Percentiles rank a stretch among this genome's conserved stretches.
phyloP scores from a whole-genome alignment of 1,140 invertebrate species.

The Ostrea edulis region DNA sequence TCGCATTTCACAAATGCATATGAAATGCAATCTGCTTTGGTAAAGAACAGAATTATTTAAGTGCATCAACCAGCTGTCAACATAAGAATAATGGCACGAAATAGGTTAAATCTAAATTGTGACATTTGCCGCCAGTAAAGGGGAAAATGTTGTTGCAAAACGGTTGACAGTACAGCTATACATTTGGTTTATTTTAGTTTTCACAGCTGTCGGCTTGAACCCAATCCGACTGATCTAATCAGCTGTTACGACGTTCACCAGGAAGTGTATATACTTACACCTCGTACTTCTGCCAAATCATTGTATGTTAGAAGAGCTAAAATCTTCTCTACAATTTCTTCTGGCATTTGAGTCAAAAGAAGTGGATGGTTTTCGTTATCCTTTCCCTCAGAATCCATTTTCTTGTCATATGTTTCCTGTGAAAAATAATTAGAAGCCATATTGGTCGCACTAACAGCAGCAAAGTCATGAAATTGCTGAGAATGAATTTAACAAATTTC shows the following conservation, averaged over 20 bases:
- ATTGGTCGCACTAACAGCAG: not conserved
- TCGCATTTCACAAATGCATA: too few species aligned
- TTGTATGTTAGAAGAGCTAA: conserved; percentile 89
- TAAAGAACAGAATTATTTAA: too few species aligned
- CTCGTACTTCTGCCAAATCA: conserved; percentile 88
- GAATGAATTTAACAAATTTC: too few species aligned
- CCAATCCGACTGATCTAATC: not conserved
- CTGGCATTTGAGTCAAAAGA: conserved; percentile 61
- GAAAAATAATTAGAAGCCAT: not conserved
- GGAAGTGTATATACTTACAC: conserved; percentile 83
- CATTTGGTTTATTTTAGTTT: too few species aligned
- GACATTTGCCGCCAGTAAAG: too few species aligned
- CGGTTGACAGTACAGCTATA: too few species aligned
- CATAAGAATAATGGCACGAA: too few species aligned
- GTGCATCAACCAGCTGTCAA: too few species aligned
- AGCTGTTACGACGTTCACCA: not conserved
- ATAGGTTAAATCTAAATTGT: too few species aligned
- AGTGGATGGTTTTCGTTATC: not conserved
- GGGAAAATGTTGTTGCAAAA: too few species aligned
- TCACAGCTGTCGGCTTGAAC: too few species aligned
- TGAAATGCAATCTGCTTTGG: too few species aligned
- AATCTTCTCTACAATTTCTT: conserved; percentile 89
- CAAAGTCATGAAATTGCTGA: not conserved
- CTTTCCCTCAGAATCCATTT: not conserved
- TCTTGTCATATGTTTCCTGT: not conserved